Evolutionary conservation across 2,113 vertebrate species (phyloP).

Genomic region (Rhea americana): DNA sequence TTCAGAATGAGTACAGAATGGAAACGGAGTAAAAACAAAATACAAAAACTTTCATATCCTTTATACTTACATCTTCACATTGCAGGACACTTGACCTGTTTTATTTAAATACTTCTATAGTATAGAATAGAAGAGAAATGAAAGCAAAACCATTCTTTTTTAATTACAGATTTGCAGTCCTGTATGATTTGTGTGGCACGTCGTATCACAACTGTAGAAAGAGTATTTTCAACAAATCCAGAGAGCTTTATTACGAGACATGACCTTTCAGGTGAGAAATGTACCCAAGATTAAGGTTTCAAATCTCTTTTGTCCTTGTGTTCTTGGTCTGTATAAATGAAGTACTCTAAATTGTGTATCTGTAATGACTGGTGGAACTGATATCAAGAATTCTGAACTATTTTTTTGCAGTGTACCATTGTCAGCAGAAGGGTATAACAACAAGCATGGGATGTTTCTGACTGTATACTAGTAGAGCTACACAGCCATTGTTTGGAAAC

Average conservation of each 20-base stretch:
- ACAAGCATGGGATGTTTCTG: not conserved
- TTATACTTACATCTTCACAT: not conserved
- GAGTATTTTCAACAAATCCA: slow-evolving; percentile 75
- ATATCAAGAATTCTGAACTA: not conserved
- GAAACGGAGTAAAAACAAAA: not conserved
- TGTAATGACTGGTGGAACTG: not conserved
- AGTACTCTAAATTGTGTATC: not conserved
- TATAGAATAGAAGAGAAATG: not conserved
- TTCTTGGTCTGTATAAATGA: not conserved
- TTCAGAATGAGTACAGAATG: not conserved
- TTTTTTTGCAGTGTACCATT: not conserved
- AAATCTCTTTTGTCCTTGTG: not conserved
- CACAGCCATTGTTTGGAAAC: not conserved
- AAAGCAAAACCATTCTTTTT: not conserved
- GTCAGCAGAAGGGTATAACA: not conserved
- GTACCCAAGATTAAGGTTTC: not conserved
- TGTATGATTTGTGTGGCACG: slow-evolving; percentile 99
- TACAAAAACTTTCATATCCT: not conserved
- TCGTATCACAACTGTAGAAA: slow-evolving; percentile 88
- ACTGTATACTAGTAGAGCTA: not conserved
- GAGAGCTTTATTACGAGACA: slow-evolving; percentile 96
- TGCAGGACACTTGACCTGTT: not conserved
- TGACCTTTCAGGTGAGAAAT: slow-evolving; percentile 90
- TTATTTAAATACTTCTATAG: not conserved
- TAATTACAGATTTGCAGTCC: slow-evolving; percentile 90